These are phyloP conservation scores for Electrona antarctica DNA, from an alignment of 2,113 vertebrate species.

Conservation along the genomic window DNA sequence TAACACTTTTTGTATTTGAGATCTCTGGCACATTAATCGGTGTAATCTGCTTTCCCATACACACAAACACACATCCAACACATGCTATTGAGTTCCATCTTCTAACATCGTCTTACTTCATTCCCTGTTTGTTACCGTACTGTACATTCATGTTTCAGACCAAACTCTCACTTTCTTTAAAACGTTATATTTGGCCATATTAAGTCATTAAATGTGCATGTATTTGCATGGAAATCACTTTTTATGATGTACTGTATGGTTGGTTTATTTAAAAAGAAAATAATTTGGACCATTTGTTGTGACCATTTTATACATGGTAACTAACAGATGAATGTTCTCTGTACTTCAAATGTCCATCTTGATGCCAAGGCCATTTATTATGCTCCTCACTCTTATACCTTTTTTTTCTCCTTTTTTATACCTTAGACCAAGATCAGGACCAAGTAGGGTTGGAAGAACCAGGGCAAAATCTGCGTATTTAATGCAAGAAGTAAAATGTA, in stretches of 20 bases:
- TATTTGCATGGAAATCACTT: conserved; percentile 30
- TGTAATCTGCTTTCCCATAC: conserved; percentile 25
- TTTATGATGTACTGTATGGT: conserved; percentile 31
- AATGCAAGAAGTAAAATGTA: not conserved
- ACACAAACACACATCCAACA: conserved; percentile 35
- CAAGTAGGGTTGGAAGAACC: not conserved
- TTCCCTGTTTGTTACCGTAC: conserved; percentile 36
- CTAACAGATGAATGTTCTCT: not conserved
- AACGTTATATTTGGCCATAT: conserved; percentile 21
- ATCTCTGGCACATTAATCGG: conserved; percentile 39
- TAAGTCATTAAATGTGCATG: not conserved
- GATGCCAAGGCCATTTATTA: not conserved
- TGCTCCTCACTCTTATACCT: not conserved
- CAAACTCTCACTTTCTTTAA: conserved; percentile 40
- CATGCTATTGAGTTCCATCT: conserved; percentile 40
- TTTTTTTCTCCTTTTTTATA: no score
- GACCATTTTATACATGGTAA: not conserved
- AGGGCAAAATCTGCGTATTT: not conserved
- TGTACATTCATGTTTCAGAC: conserved; percentile 30
- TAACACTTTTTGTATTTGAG: conserved; percentile 64
- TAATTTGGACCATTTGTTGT: not conserved
- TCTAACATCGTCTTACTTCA: conserved; percentile 38
- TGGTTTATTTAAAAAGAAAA: not conserved
- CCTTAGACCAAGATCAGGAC: not conserved
- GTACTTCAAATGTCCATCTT: not conserved